These are phyloP conservation scores for Dolichoris vasculosae DNA, from an alignment of 1,140 invertebrate genomes.

Conservation along the genomic window DNA sequence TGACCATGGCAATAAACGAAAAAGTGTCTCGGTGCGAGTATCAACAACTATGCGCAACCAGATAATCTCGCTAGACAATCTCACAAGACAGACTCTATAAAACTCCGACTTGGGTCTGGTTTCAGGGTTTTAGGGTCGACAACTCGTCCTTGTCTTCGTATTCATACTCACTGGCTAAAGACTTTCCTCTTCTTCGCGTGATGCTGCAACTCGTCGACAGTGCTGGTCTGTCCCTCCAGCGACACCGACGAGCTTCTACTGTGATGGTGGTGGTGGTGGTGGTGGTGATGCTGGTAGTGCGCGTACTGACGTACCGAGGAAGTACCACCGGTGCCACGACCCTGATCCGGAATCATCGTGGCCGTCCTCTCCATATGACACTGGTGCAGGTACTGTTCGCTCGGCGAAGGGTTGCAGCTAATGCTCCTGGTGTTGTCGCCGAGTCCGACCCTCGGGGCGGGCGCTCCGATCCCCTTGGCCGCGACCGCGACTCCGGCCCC, in stretches of 20 bases:
- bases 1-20: too few species aligned
- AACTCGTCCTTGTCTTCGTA: neutral
- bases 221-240: constrained; percentile 29
- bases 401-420: constrained; percentile 42
- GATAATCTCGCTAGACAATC: too few species aligned
- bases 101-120: too few species aligned
- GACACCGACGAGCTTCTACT: constrained; percentile 53
- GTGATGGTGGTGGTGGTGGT: constrained; percentile 64
- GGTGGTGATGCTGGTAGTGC: constrained; percentile 58
- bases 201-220: constrained; percentile 58
- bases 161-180: constrained; percentile 66
- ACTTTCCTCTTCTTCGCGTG: constrained; percentile 66
- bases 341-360: constrained; percentile 13
- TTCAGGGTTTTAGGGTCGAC: too few species aligned
- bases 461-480: neutral
- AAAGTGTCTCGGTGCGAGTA: too few species aligned
- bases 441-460: constrained; percentile 2
- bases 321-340: constrained; percentile 38
- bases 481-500: neutral
- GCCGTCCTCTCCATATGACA: constrained; percentile 47
- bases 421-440: constrained; percentile 53
- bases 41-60: too few species aligned
- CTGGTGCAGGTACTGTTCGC: neutral
- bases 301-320: constrained; percentile 13
- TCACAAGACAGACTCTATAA: too few species aligned